Evolutionary conservation across 2,113 vertebrate species (phyloP).

Genomic region (Platysteira castanea): DNA sequence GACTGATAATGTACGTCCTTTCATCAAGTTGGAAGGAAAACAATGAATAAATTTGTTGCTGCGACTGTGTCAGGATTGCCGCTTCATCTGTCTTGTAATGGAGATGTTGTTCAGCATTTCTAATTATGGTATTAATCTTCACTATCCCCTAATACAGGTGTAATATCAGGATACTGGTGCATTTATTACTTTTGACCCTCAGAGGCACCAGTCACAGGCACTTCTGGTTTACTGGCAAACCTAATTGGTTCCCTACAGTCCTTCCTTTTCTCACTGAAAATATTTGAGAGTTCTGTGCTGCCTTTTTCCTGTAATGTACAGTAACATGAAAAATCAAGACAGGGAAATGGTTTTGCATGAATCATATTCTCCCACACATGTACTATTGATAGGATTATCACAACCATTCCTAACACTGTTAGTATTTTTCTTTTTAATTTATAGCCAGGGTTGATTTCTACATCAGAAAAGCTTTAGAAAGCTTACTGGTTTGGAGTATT

Average conservation of each 20-base stretch:
- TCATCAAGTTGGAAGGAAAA: not conserved
- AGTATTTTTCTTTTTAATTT: not conserved
- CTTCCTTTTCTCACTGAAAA: constrained; percentile 37
- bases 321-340: not conserved
- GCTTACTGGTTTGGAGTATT: not conserved
- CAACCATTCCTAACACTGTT: not conserved
- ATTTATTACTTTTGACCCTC: constrained; percentile 55
- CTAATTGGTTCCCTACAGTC: constrained; percentile 35
- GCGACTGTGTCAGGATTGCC: not conserved
- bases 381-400: not conserved
- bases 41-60: not conserved
- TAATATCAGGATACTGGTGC: constrained; percentile 1
- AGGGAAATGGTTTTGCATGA: not conserved
- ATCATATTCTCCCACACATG: not conserved
- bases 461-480: not conserved
- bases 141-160: constrained; percentile 19
- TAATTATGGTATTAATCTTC: constrained; percentile 65
- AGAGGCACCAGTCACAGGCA: not conserved
- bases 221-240: constrained; percentile 1
- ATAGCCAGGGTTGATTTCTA: not conserved
- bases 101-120: constrained; percentile 14
- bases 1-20: not conserved
- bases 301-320: not conserved
- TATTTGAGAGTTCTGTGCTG: constrained; percentile 15
- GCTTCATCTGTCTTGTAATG: not conserved